Evolutionary conservation across 2,113 vertebrate genomes (phyloP), one percentile per base, ranked within the genome.

Genomic region (Anguilla rostrata): DNA sequence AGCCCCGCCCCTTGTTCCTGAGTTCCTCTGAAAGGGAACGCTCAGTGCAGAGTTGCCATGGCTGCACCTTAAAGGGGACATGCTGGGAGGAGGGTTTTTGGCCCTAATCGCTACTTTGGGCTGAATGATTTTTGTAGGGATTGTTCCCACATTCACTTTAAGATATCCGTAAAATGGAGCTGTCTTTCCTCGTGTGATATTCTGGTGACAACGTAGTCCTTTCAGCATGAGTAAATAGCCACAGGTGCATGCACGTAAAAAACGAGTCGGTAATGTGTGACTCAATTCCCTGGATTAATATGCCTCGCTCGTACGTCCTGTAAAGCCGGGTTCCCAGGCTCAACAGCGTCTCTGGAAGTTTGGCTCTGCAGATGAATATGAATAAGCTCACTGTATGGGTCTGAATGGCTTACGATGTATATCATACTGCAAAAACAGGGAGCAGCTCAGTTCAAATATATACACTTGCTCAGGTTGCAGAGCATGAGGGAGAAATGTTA

Each of bases 341-440:
- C n/a, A 75, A 75, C n/a, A 12, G n/a, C 2, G 71, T 75, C 3
- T 34, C n/a, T 34, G 6, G n/a, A 20, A 75, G 71, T n/a, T 34
- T 34, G 26, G 71, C 71, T 34, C 34, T 46, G 14, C 83, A 85
- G 79, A 88, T 34, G 80, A 5, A 75, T 81, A 78, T 82, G 82
- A 87, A 88, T 66, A 85, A 88, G 78, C n/a, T 86, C 87, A 39
- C 71, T 43, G 87, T 34, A 83, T 78, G 39, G 60, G 34, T 34
- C n/a, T 34, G n/a, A 75, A 75, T 29, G 71, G 26, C 71, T n/a
- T 34, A n/a, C 8, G 71, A 75, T 12, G 26, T 34, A 75, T 75
- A 75, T n/a, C 34, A 12, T 11, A 75, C 71, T n/a, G 71, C 71
- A 75, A 34, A 75, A 75, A 75, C 71, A 75, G 71, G 7, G n/a